Conservation (phyloP, 1,140 invertebrate genomes). For the Bombus sibiricus region DNA sequence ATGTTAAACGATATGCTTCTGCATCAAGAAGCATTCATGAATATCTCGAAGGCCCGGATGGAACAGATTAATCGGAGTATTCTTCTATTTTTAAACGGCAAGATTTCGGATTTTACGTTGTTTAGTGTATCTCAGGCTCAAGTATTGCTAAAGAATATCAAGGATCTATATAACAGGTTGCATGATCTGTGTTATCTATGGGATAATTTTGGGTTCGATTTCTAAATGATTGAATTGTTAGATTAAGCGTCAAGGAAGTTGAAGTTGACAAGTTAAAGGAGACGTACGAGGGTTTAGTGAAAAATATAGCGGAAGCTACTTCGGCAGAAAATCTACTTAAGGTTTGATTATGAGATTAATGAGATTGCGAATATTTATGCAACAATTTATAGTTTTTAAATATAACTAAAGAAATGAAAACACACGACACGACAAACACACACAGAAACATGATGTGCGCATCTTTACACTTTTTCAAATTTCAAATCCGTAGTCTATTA, state of each 20-base stretch:
- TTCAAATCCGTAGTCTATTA: not conserved
- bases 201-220: not conserved
- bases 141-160: constrained; percentile 50
- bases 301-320: not conserved
- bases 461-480: too few species aligned
- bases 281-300: constrained; percentile 36
- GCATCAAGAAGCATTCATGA: constrained; percentile 53
- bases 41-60: constrained; percentile 53
- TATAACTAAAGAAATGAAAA: too few species aligned
- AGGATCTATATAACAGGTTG: constrained; percentile 63
- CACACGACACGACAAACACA: too few species aligned
- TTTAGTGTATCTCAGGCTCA: constrained; percentile 52
- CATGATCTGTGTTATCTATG: not conserved
- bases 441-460: too few species aligned
- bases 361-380: not conserved
- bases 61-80: constrained; percentile 54
- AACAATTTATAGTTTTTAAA: not conserved
- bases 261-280: constrained; percentile 38
- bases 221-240: constrained; percentile 16
- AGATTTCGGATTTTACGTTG: constrained; percentile 53
- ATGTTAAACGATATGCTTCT: constrained; percentile 58
- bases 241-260: constrained; percentile 42
- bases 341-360: not conserved
- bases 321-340: not conserved
- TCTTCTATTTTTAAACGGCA: constrained; percentile 51